phyloP scores from a whole-genome alignment of 2,888 invertebrate genomes.

The Xestia xanthographa region DNA sequence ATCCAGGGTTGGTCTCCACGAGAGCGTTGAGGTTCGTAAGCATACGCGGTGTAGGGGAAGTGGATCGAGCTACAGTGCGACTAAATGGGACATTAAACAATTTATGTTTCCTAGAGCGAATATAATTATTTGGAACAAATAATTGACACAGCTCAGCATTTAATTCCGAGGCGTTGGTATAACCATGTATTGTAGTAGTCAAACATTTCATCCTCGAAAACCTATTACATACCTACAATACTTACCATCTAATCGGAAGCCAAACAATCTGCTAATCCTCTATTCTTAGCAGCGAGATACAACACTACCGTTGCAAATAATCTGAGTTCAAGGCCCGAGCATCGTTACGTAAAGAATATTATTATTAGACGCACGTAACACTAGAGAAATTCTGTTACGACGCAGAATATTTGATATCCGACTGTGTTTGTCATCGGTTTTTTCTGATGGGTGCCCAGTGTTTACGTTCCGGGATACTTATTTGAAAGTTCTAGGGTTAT shows the following conservation, averaged over 20 bases:
- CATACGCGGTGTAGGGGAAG: no score
- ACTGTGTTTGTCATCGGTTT: constrained; percentile 21
- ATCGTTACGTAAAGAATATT: constrained; percentile 58
- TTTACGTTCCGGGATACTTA: neutral
- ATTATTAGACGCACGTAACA: constrained; percentile 56
- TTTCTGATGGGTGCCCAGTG: neutral
- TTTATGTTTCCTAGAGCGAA: no score
- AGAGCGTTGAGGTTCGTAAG: no score
- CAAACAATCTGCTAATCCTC: constrained; percentile 6
- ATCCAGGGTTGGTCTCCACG: no score
- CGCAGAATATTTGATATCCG: constrained; percentile 22
- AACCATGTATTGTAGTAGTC: no score
- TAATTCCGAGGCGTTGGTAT: no score
- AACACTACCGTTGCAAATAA: constrained; percentile 50
- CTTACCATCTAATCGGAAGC: neutral
- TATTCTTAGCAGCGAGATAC: constrained; percentile 34
- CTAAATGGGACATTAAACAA: no score
- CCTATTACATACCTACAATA: neutral
- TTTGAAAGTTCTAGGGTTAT: constrained; percentile 10
- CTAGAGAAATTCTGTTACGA: constrained; percentile 51
- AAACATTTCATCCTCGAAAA: neutral
- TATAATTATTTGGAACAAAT: no score
- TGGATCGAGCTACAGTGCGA: no score
- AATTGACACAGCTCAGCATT: no score
- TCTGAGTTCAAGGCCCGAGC: constrained; percentile 71